Evolutionary conservation across 2,113 vertebrate genomes (phyloP).

Genomic region (Eira barbara): DNA sequence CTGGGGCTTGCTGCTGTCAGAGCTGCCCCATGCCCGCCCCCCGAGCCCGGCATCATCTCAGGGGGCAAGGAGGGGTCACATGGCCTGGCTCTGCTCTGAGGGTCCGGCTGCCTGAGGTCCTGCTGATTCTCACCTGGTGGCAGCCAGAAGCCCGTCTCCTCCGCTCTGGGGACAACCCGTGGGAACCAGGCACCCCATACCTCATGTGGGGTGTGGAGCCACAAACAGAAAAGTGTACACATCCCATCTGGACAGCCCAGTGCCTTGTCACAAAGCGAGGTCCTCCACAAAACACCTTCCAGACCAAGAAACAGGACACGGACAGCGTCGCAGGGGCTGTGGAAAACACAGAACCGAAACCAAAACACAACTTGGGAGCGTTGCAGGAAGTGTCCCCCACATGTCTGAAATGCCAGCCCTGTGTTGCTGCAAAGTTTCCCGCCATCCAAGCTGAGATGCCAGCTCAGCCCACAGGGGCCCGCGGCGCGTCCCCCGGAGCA

Average conservation of each 20-base stretch:
- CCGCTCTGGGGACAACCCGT: not conserved
- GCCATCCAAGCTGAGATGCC: too few species aligned
- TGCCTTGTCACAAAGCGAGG: not conserved
- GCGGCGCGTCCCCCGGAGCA: accelerated
- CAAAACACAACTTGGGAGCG: not conserved
- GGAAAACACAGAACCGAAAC: not conserved
- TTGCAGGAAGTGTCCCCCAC: not conserved
- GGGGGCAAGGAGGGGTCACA: not conserved
- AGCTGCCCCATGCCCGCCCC: not conserved
- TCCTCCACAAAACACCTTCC: not conserved
- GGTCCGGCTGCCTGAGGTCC: not conserved
- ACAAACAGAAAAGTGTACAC: not conserved
- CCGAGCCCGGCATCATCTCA: not conserved
- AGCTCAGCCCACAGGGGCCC: not conserved
- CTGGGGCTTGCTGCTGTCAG: not conserved
- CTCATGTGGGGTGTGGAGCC: not conserved
- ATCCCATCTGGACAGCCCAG: not conserved
- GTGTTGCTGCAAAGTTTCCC: too few species aligned
- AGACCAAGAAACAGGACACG: too few species aligned
- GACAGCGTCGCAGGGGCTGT: not conserved
- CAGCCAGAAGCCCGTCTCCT: not conserved
- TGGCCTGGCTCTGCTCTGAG: not conserved
- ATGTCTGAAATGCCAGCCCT: not conserved
- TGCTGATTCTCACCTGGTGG: not conserved
- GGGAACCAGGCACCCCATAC: not conserved